A percentile compares a stretch with the other conserved stretches of the same genome.
These are phyloP conservation scores for Folsomia manolachei DNA, from an alignment of 2,888 invertebrate genomes.

Conservation along the genomic window DNA sequence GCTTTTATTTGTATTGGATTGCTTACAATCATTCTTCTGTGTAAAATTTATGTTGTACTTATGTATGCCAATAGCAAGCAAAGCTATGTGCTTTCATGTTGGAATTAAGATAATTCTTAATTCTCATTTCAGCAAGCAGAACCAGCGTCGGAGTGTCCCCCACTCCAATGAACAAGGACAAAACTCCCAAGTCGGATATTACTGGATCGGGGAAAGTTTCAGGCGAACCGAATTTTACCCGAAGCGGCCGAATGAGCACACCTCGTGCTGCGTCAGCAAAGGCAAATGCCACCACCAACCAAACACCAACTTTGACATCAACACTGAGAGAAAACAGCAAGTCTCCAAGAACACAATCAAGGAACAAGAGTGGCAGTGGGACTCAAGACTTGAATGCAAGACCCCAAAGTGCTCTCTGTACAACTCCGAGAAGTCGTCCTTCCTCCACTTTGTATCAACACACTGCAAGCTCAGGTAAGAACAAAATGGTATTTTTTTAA, in stretches of 20 bases:
- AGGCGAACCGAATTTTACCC: slow-evolving; percentile 30
- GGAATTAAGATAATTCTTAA: too few species aligned
- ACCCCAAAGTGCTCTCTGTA: slow-evolving; percentile 27
- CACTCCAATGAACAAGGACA: neutral
- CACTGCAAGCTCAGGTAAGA: slow-evolving; percentile 40
- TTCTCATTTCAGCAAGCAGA: neutral
- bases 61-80: too few species aligned
- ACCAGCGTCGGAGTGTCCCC: slow-evolving; percentile 3
- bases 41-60: too few species aligned
- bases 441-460: slow-evolving; percentile 39
- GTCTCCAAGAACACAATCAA: neutral
- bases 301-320: slow-evolving; percentile 4
- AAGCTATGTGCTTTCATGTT: too few species aligned
- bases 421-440: slow-evolving; percentile 31
- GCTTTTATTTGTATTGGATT: too few species aligned
- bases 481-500: too few species aligned
- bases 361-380: neutral
- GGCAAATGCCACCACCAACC: slow-evolving; percentile 27
- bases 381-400: slow-evolving; percentile 5
- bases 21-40: too few species aligned
- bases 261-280: slow-evolving; percentile 30
- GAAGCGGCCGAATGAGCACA: slow-evolving; percentile 23
- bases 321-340: slow-evolving; percentile 17
- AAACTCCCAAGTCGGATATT: slow-evolving; percentile 9
- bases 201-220: slow-evolving; percentile 17